These are phyloP conservation scores for Tupaia tana DNA, from an alignment of 2,113 vertebrate species.

Conservation along the genomic window DNA sequence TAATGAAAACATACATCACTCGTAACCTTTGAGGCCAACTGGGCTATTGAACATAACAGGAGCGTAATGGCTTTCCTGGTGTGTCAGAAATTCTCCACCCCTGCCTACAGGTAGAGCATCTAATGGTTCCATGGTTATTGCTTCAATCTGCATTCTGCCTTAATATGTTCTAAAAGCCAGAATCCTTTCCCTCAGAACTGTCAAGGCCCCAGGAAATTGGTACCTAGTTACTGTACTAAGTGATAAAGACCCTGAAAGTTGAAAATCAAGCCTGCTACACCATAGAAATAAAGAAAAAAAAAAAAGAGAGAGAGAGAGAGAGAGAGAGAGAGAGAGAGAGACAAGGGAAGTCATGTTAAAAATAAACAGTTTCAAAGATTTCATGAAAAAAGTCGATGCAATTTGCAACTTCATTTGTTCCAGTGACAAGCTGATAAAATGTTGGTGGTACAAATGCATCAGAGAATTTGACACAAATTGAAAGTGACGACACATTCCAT, in stretches of 20 bases:
- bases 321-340: not conserved
- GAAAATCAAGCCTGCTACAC: constrained; percentile 47
- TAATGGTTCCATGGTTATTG: constrained; percentile 62
- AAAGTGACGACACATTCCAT: constrained; percentile 84
- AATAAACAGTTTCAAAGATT: constrained; percentile 79
- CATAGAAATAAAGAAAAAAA: constrained; percentile 38
- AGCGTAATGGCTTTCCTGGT: constrained; percentile 72
- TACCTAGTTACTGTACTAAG: not conserved
- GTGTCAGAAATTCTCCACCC: constrained; percentile 64
- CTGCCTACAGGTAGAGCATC: constrained; percentile 56
- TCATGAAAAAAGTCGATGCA: constrained; percentile 61
- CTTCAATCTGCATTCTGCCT: constrained; percentile 65
- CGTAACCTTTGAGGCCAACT: constrained; percentile 68
- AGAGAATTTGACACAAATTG: constrained; percentile 81
- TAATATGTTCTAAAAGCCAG: constrained; percentile 8
- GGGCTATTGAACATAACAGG: constrained; percentile 74
- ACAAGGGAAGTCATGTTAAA: constrained; percentile 67
- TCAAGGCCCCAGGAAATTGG: constrained; percentile 54
- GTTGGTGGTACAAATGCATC: constrained; percentile 78
- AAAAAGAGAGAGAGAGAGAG: too few species aligned
- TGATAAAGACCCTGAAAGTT: constrained; percentile 44
- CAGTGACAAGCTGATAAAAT: constrained; percentile 79
- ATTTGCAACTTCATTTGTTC: constrained; percentile 83
- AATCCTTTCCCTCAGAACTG: constrained; percentile 24
- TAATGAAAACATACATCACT: constrained; percentile 83